Evolutionary conservation across 2,797 vertebrate genomes (phyloP).

Genomic region (Enteromius afrohamiltoni): DNA sequence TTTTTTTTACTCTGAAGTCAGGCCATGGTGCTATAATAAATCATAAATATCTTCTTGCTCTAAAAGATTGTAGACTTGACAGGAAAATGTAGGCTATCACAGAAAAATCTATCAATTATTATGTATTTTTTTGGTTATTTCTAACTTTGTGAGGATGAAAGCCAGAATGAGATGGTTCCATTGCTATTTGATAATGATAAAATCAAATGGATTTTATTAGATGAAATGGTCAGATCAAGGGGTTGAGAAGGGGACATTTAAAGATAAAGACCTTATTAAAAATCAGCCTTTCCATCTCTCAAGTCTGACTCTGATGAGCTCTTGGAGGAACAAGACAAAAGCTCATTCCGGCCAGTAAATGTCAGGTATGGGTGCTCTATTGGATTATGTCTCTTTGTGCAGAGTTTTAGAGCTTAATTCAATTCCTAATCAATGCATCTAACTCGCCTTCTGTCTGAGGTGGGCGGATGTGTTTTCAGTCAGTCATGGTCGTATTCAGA

Average conservation of each 20-base stretch:
- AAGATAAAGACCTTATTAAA: slow-evolving; percentile 38
- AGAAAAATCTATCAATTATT: background rate
- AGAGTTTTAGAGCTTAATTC: slow-evolving; percentile 52
- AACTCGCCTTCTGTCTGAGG: slow-evolving; percentile 32
- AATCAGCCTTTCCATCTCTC: slow-evolving; percentile 23
- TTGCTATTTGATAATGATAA: background rate
- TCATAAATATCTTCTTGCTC: background rate
- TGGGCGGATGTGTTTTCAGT: slow-evolving; percentile 30
- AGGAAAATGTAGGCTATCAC: background rate
- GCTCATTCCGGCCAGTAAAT: slow-evolving; percentile 53
- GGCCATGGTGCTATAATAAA: background rate
- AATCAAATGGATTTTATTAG: slow-evolving; percentile 8
- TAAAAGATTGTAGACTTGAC: background rate
- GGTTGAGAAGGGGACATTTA: slow-evolving; percentile 1
- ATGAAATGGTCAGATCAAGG: slow-evolving; percentile 2
- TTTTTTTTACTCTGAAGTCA: slow-evolving; percentile 5
- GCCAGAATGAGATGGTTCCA: background rate
- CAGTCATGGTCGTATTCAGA: background rate
- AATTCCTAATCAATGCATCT: slow-evolving; percentile 57
- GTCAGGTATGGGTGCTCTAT: slow-evolving; percentile 51
- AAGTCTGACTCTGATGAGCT: slow-evolving; percentile 41
- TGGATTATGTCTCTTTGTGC: slow-evolving; percentile 51
- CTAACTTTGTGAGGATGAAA: background rate
- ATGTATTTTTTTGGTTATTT: background rate
- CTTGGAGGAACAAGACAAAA: slow-evolving; percentile 35